Percentiles rank a stretch among this genome's conserved stretches.
phyloP scores from a whole-genome alignment of 1,140 invertebrate species.

The roundworm (Caenorhabditis elegans) region DNA sequence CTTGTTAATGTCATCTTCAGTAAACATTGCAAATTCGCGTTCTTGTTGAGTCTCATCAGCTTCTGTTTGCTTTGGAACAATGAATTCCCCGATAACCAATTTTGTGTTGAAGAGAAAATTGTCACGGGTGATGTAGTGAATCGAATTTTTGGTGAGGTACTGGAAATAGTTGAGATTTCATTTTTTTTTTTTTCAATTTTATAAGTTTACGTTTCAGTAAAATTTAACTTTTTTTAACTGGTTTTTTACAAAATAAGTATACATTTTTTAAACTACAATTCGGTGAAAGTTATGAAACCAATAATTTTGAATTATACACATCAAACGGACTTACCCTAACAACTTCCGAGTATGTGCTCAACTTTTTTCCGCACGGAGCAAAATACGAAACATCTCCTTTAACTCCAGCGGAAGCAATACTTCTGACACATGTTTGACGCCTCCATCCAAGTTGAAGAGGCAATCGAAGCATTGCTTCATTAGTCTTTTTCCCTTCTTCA shows the following conservation, averaged over 20 bases:
- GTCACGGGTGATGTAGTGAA: background rate
- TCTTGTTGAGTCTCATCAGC: background rate
- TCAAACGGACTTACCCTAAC: background rate
- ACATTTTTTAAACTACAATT: background rate
- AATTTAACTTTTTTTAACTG: too few relatives aligned
- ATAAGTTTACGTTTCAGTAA: too few relatives aligned
- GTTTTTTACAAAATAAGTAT: background rate
- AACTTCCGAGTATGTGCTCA: slow-evolving; percentile 38
- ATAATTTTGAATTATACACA: background rate
- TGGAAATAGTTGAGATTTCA: slow-evolving; percentile 13
- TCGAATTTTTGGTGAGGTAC: slow-evolving; percentile 11
- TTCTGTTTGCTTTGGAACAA: slow-evolving; percentile 7
- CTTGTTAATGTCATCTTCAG: slow-evolving; percentile 26
- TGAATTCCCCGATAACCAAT: slow-evolving; percentile 33
- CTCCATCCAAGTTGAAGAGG: slow-evolving; percentile 35
- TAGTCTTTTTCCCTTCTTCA: background rate
- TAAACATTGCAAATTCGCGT: background rate
- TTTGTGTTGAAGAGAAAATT: slow-evolving; percentile 34
- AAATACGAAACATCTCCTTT: slow-evolving; percentile 38
- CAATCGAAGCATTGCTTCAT: background rate
- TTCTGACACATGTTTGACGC: slow-evolving; percentile 29
- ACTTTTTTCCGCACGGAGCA: slow-evolving; percentile 33
- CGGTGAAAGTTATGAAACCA: background rate
- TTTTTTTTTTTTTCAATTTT: background rate
- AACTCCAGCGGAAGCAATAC: slow-evolving; percentile 12